Percentiles rank a stretch among this genome's conserved stretches.
These are phyloP conservation scores for Trogon surrucura DNA, from an alignment of 2,113 vertebrate species.

Conservation along the genomic window DNA sequence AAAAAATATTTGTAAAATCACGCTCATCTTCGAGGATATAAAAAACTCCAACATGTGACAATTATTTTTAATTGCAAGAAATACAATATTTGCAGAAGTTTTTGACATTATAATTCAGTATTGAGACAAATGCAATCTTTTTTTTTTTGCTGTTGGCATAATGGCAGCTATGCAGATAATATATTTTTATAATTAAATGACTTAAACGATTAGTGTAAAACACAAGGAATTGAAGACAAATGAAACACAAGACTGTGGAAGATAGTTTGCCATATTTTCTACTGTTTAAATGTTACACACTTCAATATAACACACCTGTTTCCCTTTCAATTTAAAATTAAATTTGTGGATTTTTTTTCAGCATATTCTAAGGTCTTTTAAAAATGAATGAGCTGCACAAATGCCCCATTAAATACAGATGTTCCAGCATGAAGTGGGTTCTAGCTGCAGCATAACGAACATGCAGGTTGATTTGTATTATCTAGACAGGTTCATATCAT, in stretches of 20 bases:
- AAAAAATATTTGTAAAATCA: background rate
- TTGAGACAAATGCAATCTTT: background rate
- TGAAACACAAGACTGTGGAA: background rate
- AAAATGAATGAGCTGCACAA: background rate
- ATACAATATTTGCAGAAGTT: background rate
- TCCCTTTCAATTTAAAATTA: background rate
- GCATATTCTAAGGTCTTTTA: background rate
- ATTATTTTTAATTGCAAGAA: background rate
- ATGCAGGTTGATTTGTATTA: background rate
- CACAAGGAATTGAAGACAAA: background rate
- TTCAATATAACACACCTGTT: background rate
- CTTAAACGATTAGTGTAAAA: background rate
- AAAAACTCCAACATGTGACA: background rate
- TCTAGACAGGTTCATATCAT: background rate
- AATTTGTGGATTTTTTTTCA: background rate
- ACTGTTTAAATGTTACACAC: background rate
- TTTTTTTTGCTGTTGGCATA: background rate
- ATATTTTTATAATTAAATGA: background rate
- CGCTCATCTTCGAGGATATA: background rate
- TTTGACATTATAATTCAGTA: background rate
- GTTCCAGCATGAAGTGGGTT: background rate
- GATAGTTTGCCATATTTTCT: background rate
- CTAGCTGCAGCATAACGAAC: background rate
- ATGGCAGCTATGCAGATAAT: background rate
- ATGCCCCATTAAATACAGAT: background rate